Evolutionary conservation across 2,888 invertebrate genomes (phyloP), one percentile per base, ranked within the genome.

Genomic region (Orthosia gothica): DNA sequence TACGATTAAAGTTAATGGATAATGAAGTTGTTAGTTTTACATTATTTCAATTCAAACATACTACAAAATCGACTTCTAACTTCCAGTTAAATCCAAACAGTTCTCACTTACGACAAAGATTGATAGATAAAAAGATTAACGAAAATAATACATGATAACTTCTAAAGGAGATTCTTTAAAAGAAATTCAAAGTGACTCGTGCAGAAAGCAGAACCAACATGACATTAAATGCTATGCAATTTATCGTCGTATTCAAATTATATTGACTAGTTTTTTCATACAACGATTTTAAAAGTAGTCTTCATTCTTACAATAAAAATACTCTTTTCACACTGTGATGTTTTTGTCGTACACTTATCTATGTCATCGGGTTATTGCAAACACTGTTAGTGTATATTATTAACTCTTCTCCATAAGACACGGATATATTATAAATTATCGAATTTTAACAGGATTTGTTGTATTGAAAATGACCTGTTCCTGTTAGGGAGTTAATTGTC

Each of bases 191-290:
- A 45, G 45, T 65, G 70, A 69, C 47, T 62, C 32, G 52, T 66
- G 61, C 63, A 69, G 78, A 69, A 76, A 59, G 65, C 55, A 59
- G 70, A 71, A 76, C 55, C 18, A 69, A 69, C 45, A 67, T 65
- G 50, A 59, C 58, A 65, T 70, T 79, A 72, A 77, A 84, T 84
- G 85, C 87, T 77, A 61, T 47, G 68, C 49, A 67, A 67, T 54
- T 66, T 68, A 69, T 71, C 59, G 68, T 61, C 47, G 65, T 70
- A 80, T 58, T 63, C 16, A 64, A 63, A 40, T 68, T 49, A 61
- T 74, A 83, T 74, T 86, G 83, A 84, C 83, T 84, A 84, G 83
- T 80, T 64, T 62, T 15, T 64, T 85, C 45, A 74, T 73, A 80
- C 16, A 71, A 70, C 52, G 57, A 65, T 55, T 71, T 66, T 50